Base-by-base conservation (phyloP, 2,888 invertebrate species). In the Sipha maydis region DNA sequence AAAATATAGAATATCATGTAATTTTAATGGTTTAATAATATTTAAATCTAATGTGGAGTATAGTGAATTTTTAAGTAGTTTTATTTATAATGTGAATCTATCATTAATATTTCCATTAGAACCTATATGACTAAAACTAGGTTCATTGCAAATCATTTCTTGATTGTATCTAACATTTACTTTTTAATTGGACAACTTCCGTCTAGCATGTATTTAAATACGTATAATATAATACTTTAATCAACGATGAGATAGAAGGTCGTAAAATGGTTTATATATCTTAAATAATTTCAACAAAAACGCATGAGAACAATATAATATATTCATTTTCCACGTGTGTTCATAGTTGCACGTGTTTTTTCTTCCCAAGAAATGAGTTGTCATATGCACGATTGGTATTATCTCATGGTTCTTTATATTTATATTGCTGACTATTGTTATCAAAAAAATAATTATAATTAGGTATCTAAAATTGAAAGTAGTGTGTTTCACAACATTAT, bases 291-390 rank as follows among this genome's bases (percentile, higher is more conserved):
- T 34, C 56, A 56, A 56, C 34, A 73, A 4, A n/a, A 75, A 56
- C 61, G 7, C 56, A 38, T 83, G 75, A 75, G 83, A 83, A 83
- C 73, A 78, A 41, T 73, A 73, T 14, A 28, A 73, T 25, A 73
- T 25, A 61, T 61, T 61, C 21, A 34, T 56, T 54, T n/a, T 73
- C 8, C 73, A 83, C 83, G 56, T 83, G 83, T 83, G 56, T 5
- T 11, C 28, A 61, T 1, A 3, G 11, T 71, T 84, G 11, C 84
- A 76, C 41, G 28, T 84, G 76, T 84, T 75, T 34, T 75, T 75
- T n/a, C 41, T 14, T 21, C 38, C n/a, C 38, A 41, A 76, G 38
- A 34, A 48, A 17, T 17, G 25, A 83, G n/a, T 83, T 83, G 56
- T 38, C 73, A 76, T 83, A 38, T 75, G 61, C 21, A 38, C 28